Percentiles rank a stretch among this genome's conserved stretches.
Evolutionary conservation across 2,888 invertebrate genomes (phyloP).

Genomic region (Eupithecia tripunctaria): DNA sequence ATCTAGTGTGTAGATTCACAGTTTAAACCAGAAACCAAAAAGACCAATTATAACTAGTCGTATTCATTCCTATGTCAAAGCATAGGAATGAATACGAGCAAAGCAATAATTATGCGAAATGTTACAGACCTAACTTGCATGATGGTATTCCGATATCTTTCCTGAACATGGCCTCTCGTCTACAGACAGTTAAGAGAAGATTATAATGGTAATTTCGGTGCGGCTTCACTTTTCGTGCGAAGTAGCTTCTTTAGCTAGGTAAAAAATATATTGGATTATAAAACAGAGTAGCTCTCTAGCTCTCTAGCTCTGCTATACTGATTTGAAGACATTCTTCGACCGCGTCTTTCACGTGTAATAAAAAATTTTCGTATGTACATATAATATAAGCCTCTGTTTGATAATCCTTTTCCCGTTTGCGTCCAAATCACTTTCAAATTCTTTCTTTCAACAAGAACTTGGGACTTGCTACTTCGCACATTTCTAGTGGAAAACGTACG

Average conservation of each 20-base stretch:
- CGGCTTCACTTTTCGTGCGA: not conserved
- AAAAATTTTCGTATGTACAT: no score
- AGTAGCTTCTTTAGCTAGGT: not conserved
- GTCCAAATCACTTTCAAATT: not conserved
- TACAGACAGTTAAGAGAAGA: not conserved
- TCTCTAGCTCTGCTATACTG: no score
- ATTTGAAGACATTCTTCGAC: no score
- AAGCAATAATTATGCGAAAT: not conserved
- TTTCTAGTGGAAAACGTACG: not conserved
- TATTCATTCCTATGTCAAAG: not conserved
- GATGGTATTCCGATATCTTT: slow-evolving; percentile 4
- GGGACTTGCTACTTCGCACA: not conserved
- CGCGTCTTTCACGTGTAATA: no score
- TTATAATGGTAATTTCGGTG: not conserved
- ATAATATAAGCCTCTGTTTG: not conserved
- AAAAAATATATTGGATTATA: no score
- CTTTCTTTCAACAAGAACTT: not conserved
- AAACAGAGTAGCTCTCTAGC: no score
- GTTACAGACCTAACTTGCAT: not conserved
- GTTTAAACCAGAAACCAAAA: not conserved
- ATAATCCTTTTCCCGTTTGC: not conserved
- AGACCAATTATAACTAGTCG: no score
- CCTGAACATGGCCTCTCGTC: slow-evolving; percentile 1
- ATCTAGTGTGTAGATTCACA: not conserved
- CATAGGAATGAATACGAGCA: no score